Evolutionary conservation across 53 echinoderm and acorn worm species (phyloP).

Genomic region (Holothuria scabra): DNA sequence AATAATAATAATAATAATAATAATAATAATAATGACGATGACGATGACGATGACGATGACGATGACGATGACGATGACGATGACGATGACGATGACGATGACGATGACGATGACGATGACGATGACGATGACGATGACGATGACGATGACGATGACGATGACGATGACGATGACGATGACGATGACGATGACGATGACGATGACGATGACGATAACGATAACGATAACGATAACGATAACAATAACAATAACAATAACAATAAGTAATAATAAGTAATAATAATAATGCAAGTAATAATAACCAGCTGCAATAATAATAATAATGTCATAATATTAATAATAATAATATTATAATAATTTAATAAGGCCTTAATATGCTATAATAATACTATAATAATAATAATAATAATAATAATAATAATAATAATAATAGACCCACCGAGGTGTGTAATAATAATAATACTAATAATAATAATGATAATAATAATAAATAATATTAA

Average conservation of each 20-base stretch:
- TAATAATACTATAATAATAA: no score
- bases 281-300: no score
- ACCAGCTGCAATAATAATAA: no score
- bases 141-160: background rate
- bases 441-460: no score
- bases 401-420: no score
- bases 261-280: background rate
- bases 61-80: background rate
- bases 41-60: background rate
- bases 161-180: background rate
- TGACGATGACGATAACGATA: background rate
- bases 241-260: background rate
- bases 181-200: background rate
- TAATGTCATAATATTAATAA: no score
- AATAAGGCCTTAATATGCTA: no score
- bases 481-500: no score
- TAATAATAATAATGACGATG: background rate
- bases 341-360: no score
- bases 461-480: no score
- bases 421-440: no score
- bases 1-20: conserved; percentile 3
- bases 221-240: background rate
- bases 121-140: background rate
- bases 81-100: background rate
- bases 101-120: background rate